Base-by-base conservation (phyloP, 2,797 vertebrate genomes). In the Aviceda cuculoides region DNA sequence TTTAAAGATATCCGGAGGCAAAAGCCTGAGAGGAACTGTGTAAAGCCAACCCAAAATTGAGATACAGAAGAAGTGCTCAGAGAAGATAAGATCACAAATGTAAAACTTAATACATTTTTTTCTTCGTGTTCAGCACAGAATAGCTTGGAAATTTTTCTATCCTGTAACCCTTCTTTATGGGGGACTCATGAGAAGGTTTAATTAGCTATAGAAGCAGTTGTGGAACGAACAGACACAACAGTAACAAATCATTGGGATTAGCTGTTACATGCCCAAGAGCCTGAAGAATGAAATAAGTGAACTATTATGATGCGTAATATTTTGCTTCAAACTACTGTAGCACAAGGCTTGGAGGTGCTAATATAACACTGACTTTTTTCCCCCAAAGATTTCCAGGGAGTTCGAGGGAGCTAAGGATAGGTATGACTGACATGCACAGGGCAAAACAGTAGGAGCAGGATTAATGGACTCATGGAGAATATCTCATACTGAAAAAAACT, bases 251-350 rank as follows among this genome's bases (percentile, higher is more conserved):
- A 87, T 58, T 87, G 11, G 52, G 31, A 91, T 80, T 89, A 80
- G 63, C 44, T 83, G 65, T 55, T 97, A 88, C 24, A 80, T 55
- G 37, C 33, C 87, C 50, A 94, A 83, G 85, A 91, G 68, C n/a
- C n/a, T 90, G 82, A 89, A 81, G 67, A 56, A 93, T 86, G 61
- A 94, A 97, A 77, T 81, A 91, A 77, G 67, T 52, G 47, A 89
- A 80, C 74, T 73, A 63, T 59, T 83, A 80, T 14, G 40, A 77
- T 18, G n/a, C 49, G 56, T 33, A 74, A 59, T 88, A 94, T 78
- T 82, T 93, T 91, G 44, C n/a, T 77, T 94, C 75, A 95, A 90
- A 88, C 13, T 25, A 71, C 28, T 55, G 9, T 55, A 47, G 35
- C 29, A 87, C 44, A 90, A 49, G 22, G 35, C 67, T 87, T 93